These are phyloP conservation scores for Thunnus albacares DNA, from an alignment of 2,797 vertebrate species.

Conservation along the genomic window DNA sequence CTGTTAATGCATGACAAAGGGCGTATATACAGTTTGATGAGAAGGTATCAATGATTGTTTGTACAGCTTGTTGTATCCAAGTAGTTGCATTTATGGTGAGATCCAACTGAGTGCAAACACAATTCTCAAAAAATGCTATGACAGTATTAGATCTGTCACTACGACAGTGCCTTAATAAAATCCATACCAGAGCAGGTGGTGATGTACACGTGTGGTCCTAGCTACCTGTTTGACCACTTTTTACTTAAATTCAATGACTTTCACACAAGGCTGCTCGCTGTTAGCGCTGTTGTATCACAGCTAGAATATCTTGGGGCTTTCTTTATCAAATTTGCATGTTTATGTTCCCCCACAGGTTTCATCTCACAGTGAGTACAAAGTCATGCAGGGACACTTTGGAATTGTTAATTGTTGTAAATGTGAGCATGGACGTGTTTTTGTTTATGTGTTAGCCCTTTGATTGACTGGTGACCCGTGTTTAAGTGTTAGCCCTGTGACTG, in stretches of 20 bases:
- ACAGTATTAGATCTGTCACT: background rate
- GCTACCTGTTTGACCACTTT: background rate
- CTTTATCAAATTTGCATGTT: background rate
- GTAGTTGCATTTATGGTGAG: background rate
- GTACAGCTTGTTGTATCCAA: background rate
- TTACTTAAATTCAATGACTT: background rate
- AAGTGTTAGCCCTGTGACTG: background rate
- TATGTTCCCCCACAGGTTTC: background rate
- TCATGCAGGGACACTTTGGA: background rate
- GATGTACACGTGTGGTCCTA: background rate
- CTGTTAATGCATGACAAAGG: background rate
- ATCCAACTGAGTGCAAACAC: background rate
- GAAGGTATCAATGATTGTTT: background rate
- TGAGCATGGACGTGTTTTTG: background rate
- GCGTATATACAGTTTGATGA: background rate
- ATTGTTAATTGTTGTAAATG: background rate
- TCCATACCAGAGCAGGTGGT: background rate
- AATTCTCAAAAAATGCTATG: background rate
- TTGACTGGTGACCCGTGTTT: background rate
- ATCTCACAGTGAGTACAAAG: background rate
- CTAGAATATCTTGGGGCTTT: background rate
- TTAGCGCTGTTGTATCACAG: background rate
- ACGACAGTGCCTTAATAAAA: background rate
- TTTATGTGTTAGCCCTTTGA: background rate
- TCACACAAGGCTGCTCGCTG: too few relatives aligned